phyloP scores from a whole-genome alignment of 2,888 invertebrate genomes.

The Toxonevra muliebris region DNA sequence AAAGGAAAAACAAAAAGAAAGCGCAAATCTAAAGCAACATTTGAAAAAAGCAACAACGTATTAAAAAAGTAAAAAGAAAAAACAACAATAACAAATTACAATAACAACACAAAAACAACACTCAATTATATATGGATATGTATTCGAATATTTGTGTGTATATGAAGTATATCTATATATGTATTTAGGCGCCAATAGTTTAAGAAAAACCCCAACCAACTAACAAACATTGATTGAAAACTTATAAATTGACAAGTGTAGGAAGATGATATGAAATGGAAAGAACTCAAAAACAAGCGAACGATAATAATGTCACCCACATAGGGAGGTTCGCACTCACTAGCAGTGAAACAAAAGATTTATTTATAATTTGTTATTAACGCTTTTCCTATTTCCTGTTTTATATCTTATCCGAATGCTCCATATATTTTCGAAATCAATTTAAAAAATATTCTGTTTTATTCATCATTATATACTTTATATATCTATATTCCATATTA shows the following conservation, averaged over 20 bases:
- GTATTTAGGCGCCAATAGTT: conserved; percentile 27
- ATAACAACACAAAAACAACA: conserved; percentile 16
- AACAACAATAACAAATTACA: conserved; percentile 11
- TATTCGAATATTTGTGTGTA: conserved; percentile 20
- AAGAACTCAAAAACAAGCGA: neutral
- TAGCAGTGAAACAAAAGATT: neutral
- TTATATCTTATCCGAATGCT: neutral
- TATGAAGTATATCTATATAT: conserved; percentile 13
- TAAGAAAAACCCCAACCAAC: conserved; percentile 17
- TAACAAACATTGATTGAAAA: conserved; percentile 20
- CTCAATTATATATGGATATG: neutral
- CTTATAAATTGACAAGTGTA: conserved; percentile 17
- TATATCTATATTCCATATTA: conserved; percentile 30
- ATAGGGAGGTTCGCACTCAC: too few relatives aligned
- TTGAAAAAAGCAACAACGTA: conserved; percentile 16
- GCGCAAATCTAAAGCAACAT: conserved; percentile 33
- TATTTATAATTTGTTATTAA: neutral
- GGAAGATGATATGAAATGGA: neutral
- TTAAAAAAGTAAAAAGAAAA: conserved; percentile 21
- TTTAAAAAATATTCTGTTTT: neutral
- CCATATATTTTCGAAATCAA: conserved; percentile 13
- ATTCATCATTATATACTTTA: conserved; percentile 21
- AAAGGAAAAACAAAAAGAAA: conserved; percentile 26
- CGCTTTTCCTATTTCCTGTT: neutral
- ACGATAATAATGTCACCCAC: too few relatives aligned